Conservation (phyloP, 2,888 invertebrate species). For the Drosophila pegasa region DNA sequence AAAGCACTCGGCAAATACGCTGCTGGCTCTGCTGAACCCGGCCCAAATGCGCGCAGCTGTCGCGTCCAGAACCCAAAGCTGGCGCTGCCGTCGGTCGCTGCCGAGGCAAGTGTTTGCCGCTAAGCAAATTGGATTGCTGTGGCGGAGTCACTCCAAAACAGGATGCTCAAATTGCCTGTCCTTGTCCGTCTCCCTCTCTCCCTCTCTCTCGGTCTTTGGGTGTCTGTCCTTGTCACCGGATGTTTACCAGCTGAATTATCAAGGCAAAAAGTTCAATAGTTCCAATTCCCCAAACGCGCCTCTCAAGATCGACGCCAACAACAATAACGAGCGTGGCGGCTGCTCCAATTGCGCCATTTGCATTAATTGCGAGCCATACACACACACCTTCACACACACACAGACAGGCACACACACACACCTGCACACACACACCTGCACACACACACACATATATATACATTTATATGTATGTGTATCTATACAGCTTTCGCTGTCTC, state of each 20-base stretch:
- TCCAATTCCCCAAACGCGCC: constrained; percentile 47
- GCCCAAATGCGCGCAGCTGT: constrained; percentile 50
- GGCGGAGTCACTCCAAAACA: constrained; percentile 2
- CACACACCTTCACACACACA: not conserved
- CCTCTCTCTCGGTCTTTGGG: not conserved
- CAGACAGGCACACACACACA: constrained; percentile 8
- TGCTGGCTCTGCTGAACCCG: not conserved
- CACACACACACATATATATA: constrained; percentile 6
- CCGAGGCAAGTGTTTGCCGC: constrained; percentile 32
- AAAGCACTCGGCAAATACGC: constrained; percentile 68
- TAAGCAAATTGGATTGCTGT: constrained; percentile 55
- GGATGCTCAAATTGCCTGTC: constrained; percentile 12
- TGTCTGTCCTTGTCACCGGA: constrained; percentile 8
- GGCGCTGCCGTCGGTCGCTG: not conserved
- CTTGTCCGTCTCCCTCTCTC: not conserved
- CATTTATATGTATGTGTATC: not conserved
- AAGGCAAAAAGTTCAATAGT: constrained; percentile 62
- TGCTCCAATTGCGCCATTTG: constrained; percentile 48
- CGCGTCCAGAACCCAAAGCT: constrained; percentile 29
- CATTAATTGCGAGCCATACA: constrained; percentile 52
- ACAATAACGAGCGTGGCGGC: constrained; percentile 7
- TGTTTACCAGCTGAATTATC: constrained; percentile 51
- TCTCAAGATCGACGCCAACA: constrained; percentile 46
- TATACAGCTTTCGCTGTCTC: not conserved
- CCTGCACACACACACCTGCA: constrained; percentile 1